Evolutionary conservation across 2,113 vertebrate species (phyloP).

Genomic region (Crotalus horridus): DNA sequence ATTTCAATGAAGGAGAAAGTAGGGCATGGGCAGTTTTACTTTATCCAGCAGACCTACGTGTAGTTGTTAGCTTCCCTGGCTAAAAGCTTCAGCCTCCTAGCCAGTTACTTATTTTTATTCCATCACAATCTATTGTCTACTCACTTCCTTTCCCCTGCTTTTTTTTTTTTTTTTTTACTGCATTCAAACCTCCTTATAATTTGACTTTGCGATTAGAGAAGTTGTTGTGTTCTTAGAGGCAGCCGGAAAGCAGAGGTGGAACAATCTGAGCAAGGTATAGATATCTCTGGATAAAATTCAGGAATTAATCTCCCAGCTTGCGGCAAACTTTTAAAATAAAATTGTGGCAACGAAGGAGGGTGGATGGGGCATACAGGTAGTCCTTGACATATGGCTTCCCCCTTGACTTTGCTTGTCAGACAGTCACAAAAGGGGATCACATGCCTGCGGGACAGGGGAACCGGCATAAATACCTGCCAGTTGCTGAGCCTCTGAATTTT

Average conservation of each 20-base stretch:
- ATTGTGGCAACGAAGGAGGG: conserved; percentile 1
- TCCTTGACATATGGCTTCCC: too few species aligned
- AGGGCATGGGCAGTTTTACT: conserved; percentile 65
- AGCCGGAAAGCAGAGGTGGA: not conserved
- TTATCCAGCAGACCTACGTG: conserved; percentile 56
- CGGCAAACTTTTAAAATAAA: conserved; percentile 11
- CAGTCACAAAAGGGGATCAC: too few species aligned
- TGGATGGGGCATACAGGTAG: not conserved
- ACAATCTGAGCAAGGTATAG: conserved; percentile 13
- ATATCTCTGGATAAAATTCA: conserved; percentile 22
- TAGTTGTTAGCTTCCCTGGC: conserved; percentile 63
- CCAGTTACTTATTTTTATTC: conserved; percentile 60
- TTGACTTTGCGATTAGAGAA: conserved; percentile 52
- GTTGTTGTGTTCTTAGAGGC: conserved; percentile 20
- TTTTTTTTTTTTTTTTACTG: conserved; percentile 47
- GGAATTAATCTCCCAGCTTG: conserved; percentile 20
- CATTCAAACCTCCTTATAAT: conserved; percentile 61
- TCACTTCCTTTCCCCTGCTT: conserved; percentile 2
- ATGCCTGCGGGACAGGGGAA: too few species aligned
- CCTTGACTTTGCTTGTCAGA: too few species aligned
- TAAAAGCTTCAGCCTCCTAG: conserved; percentile 67
- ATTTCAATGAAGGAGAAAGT: conserved; percentile 71
- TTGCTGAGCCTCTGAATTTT: too few species aligned
- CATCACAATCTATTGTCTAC: conserved; percentile 53
- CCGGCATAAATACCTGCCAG: too few species aligned